Percentiles rank a stretch among this genome's conserved stretches.
phyloP scores from a whole-genome alignment of 1,140 invertebrate species.

The Macrotrachela quadricornifera region DNA sequence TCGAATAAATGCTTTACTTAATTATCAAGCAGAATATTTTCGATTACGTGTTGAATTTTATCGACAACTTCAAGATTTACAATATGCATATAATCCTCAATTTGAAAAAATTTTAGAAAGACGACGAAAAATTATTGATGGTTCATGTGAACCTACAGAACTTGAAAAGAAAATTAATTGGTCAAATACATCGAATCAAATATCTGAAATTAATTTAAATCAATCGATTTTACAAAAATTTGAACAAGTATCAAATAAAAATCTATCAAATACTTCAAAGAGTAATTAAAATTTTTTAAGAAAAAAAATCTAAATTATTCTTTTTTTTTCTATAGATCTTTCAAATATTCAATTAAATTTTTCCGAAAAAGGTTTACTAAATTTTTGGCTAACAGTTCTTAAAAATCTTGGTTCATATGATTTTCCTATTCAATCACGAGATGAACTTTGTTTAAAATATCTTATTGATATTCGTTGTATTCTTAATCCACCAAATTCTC shows the following conservation, averaged over 20 bases:
- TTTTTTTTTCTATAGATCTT: no score
- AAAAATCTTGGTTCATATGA: constrained; percentile 68
- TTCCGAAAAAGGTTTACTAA: constrained; percentile 51
- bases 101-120: constrained; percentile 63
- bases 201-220: no score
- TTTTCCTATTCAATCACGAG: constrained; percentile 70
- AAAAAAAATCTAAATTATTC: no score
- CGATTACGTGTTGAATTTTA: no score
- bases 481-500: constrained; percentile 43
- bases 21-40: no score
- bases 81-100: no score
- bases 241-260: constrained; percentile 34
- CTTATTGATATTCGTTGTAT: constrained; percentile 55
- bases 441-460: constrained; percentile 78
- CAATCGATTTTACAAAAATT: background rate
- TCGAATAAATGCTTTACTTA: no score
- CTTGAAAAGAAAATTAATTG: constrained; percentile 42
- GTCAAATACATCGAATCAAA: no score
- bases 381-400: constrained; percentile 91
- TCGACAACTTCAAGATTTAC: no score
- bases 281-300: no score
- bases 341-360: constrained; percentile 41
- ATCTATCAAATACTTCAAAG: constrained; percentile 38
- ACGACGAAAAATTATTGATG: constrained; percentile 50
- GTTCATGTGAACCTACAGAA: constrained; percentile 62